Percentiles rank a stretch among this genome's conserved stretches.
Conservation (phyloP, 2,797 vertebrate species). For the Synaphobranchus kaupii region DNA sequence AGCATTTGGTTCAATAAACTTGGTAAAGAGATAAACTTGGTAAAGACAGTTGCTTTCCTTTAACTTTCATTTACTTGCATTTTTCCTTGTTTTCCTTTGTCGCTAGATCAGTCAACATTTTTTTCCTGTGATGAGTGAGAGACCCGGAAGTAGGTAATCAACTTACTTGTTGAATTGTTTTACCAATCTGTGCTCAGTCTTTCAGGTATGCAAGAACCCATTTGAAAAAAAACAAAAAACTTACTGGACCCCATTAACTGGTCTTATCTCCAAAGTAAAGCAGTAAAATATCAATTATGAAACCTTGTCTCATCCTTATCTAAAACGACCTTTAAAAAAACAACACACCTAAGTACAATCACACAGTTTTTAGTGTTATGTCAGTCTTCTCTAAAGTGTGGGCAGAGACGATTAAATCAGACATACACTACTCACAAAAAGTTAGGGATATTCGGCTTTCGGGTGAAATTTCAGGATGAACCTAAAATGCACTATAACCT, state of each 20-base stretch:
- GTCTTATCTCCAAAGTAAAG: neutral
- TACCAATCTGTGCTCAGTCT: neutral
- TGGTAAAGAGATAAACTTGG: too few species aligned
- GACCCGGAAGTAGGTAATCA: neutral
- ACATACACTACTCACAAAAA: too few species aligned
- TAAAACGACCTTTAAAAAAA: constrained; percentile 19
- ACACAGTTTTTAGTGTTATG: neutral
- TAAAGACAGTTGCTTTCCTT: too few species aligned
- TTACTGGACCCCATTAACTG: neutral
- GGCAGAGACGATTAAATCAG: neutral
- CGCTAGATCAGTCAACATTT: neutral
- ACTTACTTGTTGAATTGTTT: neutral
- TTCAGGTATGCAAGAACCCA: neutral
- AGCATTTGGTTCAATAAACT: too few species aligned
- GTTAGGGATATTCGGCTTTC: too few species aligned
- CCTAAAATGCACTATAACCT: too few species aligned
- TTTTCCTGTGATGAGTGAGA: neutral
- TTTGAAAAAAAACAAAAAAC: neutral
- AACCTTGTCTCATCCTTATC: neutral
- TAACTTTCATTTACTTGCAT: neutral
- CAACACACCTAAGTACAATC: neutral
- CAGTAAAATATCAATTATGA: neutral
- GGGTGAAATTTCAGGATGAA: too few species aligned
- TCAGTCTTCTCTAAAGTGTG: neutral
- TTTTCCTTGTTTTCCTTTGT: neutral